phyloP scores from a whole-genome alignment of 2,113 vertebrate species.

The Dromiciops gliroides region DNA sequence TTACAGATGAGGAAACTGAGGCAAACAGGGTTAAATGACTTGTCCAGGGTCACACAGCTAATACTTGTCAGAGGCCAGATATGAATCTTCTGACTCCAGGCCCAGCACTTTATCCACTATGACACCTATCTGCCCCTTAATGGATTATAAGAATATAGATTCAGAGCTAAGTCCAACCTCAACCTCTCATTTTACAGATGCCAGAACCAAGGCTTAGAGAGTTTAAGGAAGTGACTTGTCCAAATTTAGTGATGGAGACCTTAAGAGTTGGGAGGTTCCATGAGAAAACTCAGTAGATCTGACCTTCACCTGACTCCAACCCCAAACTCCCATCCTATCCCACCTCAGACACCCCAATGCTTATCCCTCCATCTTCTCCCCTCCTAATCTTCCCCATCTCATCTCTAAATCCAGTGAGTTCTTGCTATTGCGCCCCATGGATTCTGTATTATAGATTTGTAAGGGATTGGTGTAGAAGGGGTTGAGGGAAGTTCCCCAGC shows the following conservation, averaged over 20 bases:
- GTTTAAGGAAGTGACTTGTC: background rate
- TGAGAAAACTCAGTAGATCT: background rate
- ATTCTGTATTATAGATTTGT: background rate
- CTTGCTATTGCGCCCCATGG: background rate
- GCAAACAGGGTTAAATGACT: background rate
- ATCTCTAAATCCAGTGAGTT: background rate
- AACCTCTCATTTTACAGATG: background rate
- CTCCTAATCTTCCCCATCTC: background rate
- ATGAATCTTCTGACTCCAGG: background rate
- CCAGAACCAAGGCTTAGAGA: background rate
- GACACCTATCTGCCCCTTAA: too few relatives aligned
- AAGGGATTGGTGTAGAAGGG: background rate
- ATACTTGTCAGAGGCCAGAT: background rate
- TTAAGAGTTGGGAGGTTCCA: background rate
- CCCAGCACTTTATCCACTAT: too few relatives aligned
- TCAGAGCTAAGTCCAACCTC: background rate
- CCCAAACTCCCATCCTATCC: background rate
- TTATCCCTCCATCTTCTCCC: background rate
- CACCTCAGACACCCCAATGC: background rate
- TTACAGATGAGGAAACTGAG: constrained; percentile 13
- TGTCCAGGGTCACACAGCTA: background rate
- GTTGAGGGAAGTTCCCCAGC: background rate
- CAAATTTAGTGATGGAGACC: background rate
- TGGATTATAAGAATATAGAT: background rate
- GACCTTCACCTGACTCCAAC: background rate